Conservation (phyloP, 1,140 invertebrate genomes). For the Zeugodacus cucurbitae region DNA sequence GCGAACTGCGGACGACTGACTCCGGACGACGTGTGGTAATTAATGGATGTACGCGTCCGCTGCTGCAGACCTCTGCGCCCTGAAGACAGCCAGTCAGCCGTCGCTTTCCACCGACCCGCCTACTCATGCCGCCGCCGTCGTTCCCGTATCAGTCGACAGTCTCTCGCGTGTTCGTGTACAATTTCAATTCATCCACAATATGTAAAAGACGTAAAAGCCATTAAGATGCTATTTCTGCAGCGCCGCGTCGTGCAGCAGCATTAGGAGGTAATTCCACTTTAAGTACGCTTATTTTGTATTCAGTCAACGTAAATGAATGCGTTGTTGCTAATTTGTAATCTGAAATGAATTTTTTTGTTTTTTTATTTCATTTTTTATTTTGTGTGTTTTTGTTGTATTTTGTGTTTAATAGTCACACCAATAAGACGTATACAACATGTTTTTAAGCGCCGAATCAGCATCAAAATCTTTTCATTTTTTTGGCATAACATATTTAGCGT, state of each 20-base stretch:
- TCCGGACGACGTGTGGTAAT: not conserved
- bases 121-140: not conserved
- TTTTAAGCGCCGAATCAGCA: not conserved
- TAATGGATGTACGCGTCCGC: not conserved
- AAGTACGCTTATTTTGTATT: constrained; percentile 31
- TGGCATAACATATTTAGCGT: not conserved
- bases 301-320: not conserved
- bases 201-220: not conserved
- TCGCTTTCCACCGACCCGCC: not conserved
- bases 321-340: constrained; percentile 24
- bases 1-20: not conserved
- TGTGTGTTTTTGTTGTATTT: not conserved
- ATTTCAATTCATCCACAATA: not conserved
- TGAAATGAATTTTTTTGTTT: not conserved
- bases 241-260: not conserved
- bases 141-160: not conserved
- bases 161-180: not conserved
- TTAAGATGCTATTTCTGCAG: not conserved
- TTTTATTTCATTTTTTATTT: not conserved
- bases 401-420: not conserved
- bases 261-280: not conserved
- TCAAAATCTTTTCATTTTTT: not conserved
- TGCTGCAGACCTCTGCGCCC: not conserved
- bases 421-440: not conserved
- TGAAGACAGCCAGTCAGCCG: not conserved